Evolutionary conservation across 2,888 invertebrate genomes (phyloP).

Genomic region (Drosophila macrospina): DNA sequence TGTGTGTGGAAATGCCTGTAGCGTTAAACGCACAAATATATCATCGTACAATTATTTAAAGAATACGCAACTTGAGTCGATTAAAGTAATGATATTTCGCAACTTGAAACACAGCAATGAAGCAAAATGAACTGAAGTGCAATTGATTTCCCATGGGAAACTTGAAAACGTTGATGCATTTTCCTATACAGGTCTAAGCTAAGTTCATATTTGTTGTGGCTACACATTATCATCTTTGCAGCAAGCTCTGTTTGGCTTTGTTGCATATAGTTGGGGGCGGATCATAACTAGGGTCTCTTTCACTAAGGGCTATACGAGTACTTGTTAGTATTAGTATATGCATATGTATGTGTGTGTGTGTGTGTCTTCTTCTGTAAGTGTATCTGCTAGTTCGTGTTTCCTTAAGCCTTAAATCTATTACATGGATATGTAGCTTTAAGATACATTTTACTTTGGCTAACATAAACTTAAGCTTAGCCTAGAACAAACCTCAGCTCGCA

Average conservation of each 20-base stretch:
- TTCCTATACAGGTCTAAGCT: constrained; percentile 50
- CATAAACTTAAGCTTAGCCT: constrained; percentile 44
- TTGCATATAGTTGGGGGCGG: constrained; percentile 56
- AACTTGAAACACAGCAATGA: constrained; percentile 59
- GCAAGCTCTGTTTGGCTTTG: constrained; percentile 46
- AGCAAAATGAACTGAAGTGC: constrained; percentile 65
- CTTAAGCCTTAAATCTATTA: constrained; percentile 27
- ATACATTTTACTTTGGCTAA: constrained; percentile 41
- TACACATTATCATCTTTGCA: constrained; percentile 16
- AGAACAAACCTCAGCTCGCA: constrained; percentile 19
- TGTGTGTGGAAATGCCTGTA: constrained; percentile 40
- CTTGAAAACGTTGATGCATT: constrained; percentile 17
- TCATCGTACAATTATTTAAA: constrained; percentile 53
- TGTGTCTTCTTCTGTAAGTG: constrained; percentile 14
- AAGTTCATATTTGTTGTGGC: constrained; percentile 12
- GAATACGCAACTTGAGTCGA: constrained; percentile 37
- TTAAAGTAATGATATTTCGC: constrained; percentile 5
- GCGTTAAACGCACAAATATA: constrained; percentile 69
- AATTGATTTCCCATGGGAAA: constrained; percentile 46
- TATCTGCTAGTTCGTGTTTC: constrained; percentile 22
- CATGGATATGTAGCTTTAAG: constrained; percentile 30
- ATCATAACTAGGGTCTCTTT: constrained; percentile 66
- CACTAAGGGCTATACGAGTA: constrained; percentile 54
- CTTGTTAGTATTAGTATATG: constrained; percentile 3
- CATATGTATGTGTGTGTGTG: constrained; percentile 20